Conservation (phyloP, 2,888 invertebrate species). For the Panzeria rudis region DNA sequence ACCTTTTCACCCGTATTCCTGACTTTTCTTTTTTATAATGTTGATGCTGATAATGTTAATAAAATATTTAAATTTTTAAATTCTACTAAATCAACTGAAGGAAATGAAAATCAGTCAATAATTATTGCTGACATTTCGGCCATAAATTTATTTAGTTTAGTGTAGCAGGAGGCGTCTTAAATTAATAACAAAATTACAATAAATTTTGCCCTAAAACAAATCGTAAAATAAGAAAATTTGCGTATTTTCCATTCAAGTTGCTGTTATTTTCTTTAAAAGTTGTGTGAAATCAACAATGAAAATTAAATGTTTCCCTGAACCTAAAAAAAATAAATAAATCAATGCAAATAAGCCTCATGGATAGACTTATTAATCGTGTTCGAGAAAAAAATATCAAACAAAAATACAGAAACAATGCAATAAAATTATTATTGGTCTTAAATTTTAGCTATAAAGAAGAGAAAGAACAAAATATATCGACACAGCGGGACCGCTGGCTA, state of each 20-base stretch:
- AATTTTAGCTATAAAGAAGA: background rate
- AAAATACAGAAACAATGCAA: background rate
- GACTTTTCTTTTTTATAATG: background rate
- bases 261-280: background rate
- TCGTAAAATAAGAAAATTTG: background rate
- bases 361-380: background rate
- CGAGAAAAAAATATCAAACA: background rate
- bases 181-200: background rate
- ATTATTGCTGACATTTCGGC: slow-evolving; percentile 13
- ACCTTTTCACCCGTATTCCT: background rate
- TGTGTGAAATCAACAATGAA: background rate
- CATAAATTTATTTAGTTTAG: background rate
- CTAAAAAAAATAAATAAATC: background rate
- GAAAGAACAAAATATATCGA: too few species aligned
- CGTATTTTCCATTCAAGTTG: slow-evolving; percentile 15
- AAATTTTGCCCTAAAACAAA: background rate
- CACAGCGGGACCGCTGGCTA: too few species aligned
- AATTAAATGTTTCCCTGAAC: too few species aligned
- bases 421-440: background rate
- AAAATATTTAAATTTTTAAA: slow-evolving; percentile 4
- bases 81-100: background rate
- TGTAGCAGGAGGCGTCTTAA: background rate
- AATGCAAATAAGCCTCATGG: background rate
- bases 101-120: slow-evolving; percentile 19
- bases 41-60: background rate